Evolutionary conservation across 2,113 vertebrate species (phyloP), one percentile per base, ranked within the genome.

Genomic region (Eleginops maclovinus): DNA sequence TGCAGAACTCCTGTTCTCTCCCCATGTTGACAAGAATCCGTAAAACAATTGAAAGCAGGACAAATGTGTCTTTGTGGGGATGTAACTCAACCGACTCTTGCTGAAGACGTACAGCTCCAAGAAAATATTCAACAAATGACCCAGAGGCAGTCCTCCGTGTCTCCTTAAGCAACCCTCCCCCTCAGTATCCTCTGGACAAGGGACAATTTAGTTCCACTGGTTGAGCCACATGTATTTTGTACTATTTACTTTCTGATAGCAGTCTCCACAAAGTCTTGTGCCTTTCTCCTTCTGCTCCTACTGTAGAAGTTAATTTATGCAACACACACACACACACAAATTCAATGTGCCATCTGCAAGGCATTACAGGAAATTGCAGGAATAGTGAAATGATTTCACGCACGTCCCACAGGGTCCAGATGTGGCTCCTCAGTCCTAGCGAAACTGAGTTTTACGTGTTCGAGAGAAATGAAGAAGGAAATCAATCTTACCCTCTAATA

Each of bases 311-410:
- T 81, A 79, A 72, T 79, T 62, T 47, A 47, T 65, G 50, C 72
- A 63, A 73, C 77, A 14, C 73, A 76, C 46, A 26, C 54, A 40
- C 50, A 56, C 63, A 44, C 59, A 46, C 72, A 44, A 19, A 49
- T 0, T 9, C 36, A 41, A 17, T 9, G 55, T 72, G 40, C 83
- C 93, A 93, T 93, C 92, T 94, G 93, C 81, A 85, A 91, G 53
- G 49, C 88, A 92, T 94, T 93, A 94, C 63, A 54, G 60, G 67
- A 82, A 91, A 91, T 89, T 86, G 87, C 81, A 87, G 88, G 82
- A 91, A 88, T 85, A 91, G 78, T 88, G 77, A 81, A 90, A 90
- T 72, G 78, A 92, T 91, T 93, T 92, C 87, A 91, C 79, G 72
- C 88, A 50, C 50, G 81, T 90, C 91, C 87, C 9, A 41, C 81